phyloP scores from a whole-genome alignment of 2,797 vertebrate species.

The Gadopsis bispinosus region DNA sequence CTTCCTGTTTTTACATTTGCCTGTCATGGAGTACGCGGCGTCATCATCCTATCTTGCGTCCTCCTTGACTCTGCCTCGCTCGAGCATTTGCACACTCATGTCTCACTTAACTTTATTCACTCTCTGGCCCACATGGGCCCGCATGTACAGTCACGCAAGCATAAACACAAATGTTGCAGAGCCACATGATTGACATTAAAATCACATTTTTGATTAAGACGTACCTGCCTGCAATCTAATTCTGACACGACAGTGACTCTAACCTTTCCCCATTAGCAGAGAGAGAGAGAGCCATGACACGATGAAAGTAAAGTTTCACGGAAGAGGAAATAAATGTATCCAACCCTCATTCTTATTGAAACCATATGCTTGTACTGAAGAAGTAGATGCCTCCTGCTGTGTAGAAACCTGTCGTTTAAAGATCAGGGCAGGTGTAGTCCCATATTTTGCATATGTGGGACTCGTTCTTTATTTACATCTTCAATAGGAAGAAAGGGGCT shows the following conservation, averaged over 20 bases:
- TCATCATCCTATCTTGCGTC: conserved; percentile 15
- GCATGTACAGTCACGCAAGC: background rate
- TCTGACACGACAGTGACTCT: background rate
- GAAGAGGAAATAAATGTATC: conserved; percentile 1
- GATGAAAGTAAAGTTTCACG: background rate
- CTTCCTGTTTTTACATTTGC: conserved; percentile 60
- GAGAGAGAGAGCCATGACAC: background rate
- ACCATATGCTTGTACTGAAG: background rate
- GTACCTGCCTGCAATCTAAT: background rate
- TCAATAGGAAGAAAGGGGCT: background rate
- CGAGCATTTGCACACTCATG: conserved; percentile 33
- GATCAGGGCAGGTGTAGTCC: background rate
- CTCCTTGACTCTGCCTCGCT: conserved; percentile 17
- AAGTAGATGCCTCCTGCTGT: background rate
- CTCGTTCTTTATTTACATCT: background rate
- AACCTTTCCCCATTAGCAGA: background rate
- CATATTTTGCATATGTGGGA: background rate
- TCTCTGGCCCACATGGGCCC: background rate
- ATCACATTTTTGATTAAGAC: background rate
- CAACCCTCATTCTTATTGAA: background rate
- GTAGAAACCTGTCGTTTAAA: background rate
- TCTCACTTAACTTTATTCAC: conserved; percentile 27
- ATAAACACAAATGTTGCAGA: conserved; percentile 9
- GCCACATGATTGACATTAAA: conserved; percentile 16
- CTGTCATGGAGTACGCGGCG: conserved; percentile 25